Evolutionary conservation across 2,888 invertebrate species (phyloP).

Genomic region (Odontocerum albicorne): DNA sequence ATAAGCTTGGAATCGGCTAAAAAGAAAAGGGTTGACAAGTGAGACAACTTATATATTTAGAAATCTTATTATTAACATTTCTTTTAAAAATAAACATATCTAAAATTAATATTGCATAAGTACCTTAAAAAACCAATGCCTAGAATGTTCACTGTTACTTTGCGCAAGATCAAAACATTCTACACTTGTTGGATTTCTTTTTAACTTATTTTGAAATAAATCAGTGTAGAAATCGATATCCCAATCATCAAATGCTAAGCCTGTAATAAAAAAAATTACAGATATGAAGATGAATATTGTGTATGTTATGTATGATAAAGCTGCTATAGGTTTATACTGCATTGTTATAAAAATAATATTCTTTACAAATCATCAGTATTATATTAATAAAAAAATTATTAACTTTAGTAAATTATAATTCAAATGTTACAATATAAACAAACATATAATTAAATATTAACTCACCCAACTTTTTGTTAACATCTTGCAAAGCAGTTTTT

Average conservation of each 20-base stretch:
- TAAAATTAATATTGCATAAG: constrained; percentile 41
- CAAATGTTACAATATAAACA: constrained; percentile 8
- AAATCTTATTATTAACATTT: too few relatives aligned
- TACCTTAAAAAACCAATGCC: constrained; percentile 97
- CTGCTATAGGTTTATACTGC: too few relatives aligned
- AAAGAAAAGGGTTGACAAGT: too few relatives aligned
- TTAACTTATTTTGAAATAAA: constrained; percentile 78
- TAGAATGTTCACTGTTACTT: constrained; percentile 96
- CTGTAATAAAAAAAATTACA: too few relatives aligned
- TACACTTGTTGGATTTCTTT: constrained; percentile 94
- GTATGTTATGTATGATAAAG: too few relatives aligned
- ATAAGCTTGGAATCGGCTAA: too few relatives aligned
- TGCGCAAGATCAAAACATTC: constrained; percentile 98
- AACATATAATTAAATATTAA: constrained; percentile 13
- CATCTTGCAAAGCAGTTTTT: constrained; percentile 75
- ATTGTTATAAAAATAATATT: neutral
- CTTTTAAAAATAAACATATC: too few relatives aligned
- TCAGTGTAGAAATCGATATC: constrained; percentile 90
- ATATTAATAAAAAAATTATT: too few relatives aligned
- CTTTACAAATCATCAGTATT: too few relatives aligned
- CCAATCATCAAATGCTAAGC: constrained; percentile 91
- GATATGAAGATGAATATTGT: too few relatives aligned
- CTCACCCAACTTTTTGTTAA: constrained; percentile 74
- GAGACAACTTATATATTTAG: too few relatives aligned
- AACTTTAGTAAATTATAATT: neutral